A percentile compares a stretch with the other conserved stretches of the same genome.
These are phyloP conservation scores for Ageneiosus marmoratus DNA, from an alignment of 2,113 vertebrate species.

Conservation along the genomic window DNA sequence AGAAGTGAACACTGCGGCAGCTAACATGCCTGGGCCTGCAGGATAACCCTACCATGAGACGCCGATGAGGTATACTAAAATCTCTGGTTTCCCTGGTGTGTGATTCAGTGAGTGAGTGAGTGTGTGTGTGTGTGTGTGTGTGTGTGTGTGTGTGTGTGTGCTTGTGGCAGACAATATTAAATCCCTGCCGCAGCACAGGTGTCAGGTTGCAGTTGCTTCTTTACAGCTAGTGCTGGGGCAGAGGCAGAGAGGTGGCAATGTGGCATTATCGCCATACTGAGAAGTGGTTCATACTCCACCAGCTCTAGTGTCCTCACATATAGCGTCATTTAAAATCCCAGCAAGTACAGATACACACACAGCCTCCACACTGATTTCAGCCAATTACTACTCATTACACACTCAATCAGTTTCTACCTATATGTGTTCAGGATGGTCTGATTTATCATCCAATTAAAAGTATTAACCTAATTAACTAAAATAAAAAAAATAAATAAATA, in stretches of 20 bases:
- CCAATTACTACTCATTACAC: slow-evolving; percentile 37
- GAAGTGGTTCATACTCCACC: slow-evolving; percentile 30
- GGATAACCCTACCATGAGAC: slow-evolving; percentile 46
- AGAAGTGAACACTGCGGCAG: slow-evolving; percentile 30
- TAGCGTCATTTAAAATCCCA: slow-evolving; percentile 33
- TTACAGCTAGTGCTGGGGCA: slow-evolving; percentile 41
- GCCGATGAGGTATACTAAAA: slow-evolving; percentile 40
- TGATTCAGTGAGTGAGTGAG: slow-evolving; percentile 33
- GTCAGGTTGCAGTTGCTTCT: slow-evolving; percentile 48
- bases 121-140: slow-evolving; percentile 40
- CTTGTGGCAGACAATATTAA: slow-evolving; percentile 50
- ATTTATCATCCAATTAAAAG: slow-evolving; percentile 20
- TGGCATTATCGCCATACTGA: slow-evolving; percentile 51
- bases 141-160: slow-evolving; percentile 40
- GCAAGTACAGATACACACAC: slow-evolving; percentile 30
- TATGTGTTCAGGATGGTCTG: neutral
- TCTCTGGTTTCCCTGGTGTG: slow-evolving; percentile 48
- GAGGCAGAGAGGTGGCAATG: slow-evolving; percentile 21
- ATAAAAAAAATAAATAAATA: neutral
- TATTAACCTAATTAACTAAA: slow-evolving; percentile 46
- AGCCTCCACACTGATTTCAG: slow-evolving; percentile 16
- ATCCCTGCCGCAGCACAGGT: slow-evolving; percentile 52
- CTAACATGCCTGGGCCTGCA: slow-evolving; percentile 41
- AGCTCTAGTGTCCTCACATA: slow-evolving; percentile 10
- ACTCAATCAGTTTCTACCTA: slow-evolving; percentile 22